A percentile compares a stretch with the other conserved stretches of the same genome.
Conservation (phyloP, 30 jellyfish, hydroid and myxozoan species). For the Hydractinia echinata region DNA sequence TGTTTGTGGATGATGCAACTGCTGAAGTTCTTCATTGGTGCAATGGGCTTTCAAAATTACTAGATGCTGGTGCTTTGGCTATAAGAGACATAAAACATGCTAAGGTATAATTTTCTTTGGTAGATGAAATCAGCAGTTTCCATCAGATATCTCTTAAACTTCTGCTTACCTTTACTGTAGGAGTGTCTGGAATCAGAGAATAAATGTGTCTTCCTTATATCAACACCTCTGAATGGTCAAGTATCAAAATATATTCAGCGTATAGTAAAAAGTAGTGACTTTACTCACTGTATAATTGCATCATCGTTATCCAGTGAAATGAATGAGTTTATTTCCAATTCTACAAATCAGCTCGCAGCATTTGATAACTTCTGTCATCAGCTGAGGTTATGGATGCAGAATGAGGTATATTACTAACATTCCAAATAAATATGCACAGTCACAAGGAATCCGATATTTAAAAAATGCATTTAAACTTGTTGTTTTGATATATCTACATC, state of each 20-base stretch:
- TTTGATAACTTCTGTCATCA: constrained; percentile 39
- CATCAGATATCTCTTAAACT: neutral
- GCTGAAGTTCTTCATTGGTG: constrained; percentile 84
- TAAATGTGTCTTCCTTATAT: constrained; percentile 60
- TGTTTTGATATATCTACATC: neutral
- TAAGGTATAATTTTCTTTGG: constrained; percentile 24
- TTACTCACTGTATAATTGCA: constrained; percentile 39
- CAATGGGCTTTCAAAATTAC: constrained; percentile 44
- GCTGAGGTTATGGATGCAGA: constrained; percentile 73
- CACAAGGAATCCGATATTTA: neutral
- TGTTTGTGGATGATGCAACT: constrained; percentile 61
- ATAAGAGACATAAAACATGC: constrained; percentile 50
- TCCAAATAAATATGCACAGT: neutral
- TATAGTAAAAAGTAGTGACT: constrained; percentile 62
- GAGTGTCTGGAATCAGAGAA: constrained; percentile 85
- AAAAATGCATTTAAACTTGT: neutral
- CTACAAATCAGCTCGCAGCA: neutral
- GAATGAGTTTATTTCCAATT: constrained; percentile 39
- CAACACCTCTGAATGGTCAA: constrained; percentile 50
- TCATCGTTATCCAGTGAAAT: constrained; percentile 38
- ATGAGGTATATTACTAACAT: constrained; percentile 42
- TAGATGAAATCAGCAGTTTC: neutral
- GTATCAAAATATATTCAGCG: constrained; percentile 36
- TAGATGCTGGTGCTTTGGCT: constrained; percentile 71
- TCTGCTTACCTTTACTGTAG: constrained; percentile 8